Base-by-base conservation (phyloP, 53 echinoderm and acorn worm species). In the Paelopatides confundens region DNA sequence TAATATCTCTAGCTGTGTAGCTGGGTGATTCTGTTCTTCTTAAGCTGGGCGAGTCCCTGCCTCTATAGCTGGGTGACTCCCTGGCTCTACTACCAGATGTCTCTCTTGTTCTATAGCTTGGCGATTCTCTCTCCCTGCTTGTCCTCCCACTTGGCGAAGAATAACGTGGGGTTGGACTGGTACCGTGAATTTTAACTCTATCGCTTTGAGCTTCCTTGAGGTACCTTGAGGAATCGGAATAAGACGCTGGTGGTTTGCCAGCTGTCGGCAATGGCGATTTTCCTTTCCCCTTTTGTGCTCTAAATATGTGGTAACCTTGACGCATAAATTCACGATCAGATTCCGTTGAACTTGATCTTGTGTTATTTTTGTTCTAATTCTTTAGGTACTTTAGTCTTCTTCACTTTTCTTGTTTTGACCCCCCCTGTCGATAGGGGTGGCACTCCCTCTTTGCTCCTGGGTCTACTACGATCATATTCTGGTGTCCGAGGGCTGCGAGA, bases 261-360 rank as follows among this genome's bases (percentile, higher is more conserved):
- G 35, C 21, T 4, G 35, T 63, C 5, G 37, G 24, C 32, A 35
- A 33, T 63, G 63, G 37, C 12, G 65, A 36, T 46, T 83, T 83
- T 63, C 84, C 84, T 64, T 33, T 50, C 51, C 64, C 84, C 46
- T 64, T 83, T 35, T 63, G 38, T 6, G 3, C 4, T 35, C 63
- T 35, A 36, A 83, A 83, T 21, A 13, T 63, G 24, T 35, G 31
- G 26, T 40, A 83, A 24, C 84, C 84, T 7, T 83, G 23, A 4
- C 28, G 35, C 84, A 83, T 83, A 40, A 83, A 83, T 43, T 83
- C 84, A 39, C 84, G 63, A 47, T 83, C 84, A 28, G 84, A 83
- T 46, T 83, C 84, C 21, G 84, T 83, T 1, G 63, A 63, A 39
- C 84, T 83, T 63, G 84, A 63, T 63, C 84, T 62, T 52, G 23